Percentiles rank a stretch among this genome's conserved stretches.
phyloP scores from a whole-genome alignment of 2,888 invertebrate species.

The Brassicogethes aeneus region DNA sequence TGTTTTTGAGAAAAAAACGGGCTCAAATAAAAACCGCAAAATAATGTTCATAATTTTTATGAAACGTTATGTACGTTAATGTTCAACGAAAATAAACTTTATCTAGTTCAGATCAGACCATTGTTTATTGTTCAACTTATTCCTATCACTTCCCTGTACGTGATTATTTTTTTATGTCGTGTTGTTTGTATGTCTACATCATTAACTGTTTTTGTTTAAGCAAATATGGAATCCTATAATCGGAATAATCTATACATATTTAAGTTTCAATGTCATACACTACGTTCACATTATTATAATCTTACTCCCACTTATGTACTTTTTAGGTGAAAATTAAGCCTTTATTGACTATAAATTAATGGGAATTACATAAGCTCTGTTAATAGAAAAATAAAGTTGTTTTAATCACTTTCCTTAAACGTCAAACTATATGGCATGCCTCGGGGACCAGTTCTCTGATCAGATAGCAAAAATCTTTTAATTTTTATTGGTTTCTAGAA shows the following conservation, averaged over 20 bases:
- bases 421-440: no score
- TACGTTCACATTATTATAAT: constrained; percentile 1
- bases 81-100: constrained; percentile 1
- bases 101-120: constrained; percentile 11
- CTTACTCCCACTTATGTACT: background rate
- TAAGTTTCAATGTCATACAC: constrained; percentile 1
- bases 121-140: constrained; percentile 12
- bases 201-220: constrained; percentile 1
- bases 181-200: background rate
- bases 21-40: background rate
- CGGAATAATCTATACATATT: background rate
- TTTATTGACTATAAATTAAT: no score
- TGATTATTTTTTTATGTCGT: constrained; percentile 5
- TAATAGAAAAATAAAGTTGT: no score
- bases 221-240: background rate
- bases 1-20: background rate
- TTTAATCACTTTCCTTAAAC: no score
- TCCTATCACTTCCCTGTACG: constrained; percentile 11
- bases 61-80: background rate
- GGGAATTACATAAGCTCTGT: no score
- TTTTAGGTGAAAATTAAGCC: background rate
- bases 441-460: no score
- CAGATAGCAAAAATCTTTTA: no score
- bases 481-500: no score
- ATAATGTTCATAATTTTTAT: constrained; percentile 1